Evolutionary conservation across 2,888 invertebrate species (phyloP), one percentile per base, ranked within the genome.

Genomic region (Temnothorax unifasciatus): DNA sequence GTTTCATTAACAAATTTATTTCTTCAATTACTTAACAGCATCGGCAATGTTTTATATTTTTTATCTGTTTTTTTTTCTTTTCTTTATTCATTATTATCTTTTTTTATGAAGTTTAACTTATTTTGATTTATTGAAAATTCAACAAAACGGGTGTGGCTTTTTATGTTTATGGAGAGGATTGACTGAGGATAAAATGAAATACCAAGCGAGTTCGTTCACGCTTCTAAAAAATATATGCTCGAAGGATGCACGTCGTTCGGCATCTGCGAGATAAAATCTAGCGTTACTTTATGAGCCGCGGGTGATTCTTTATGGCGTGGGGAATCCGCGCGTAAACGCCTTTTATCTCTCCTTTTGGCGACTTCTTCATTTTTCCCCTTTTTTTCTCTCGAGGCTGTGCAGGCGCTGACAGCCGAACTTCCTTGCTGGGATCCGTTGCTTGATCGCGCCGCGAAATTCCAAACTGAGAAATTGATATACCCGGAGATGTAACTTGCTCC

Each of bases 271-370:
- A 94, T 94, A 94, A 94, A 92, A 94, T 94, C 94, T 94, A 94
- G 91, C 93, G 94, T 94, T 93, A 93, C 93, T 94, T 94, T 94
- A 94, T 93, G 94, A 94, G 93, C 94, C 93, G 94, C 94, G 94
- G 94, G 93, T 92, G 92, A 94, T 93, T 94, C 93, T 94, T 94
- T 94, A 94, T 93, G 92, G 92, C 92, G 88, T 90, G 91, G 88
- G 86, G 89, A 88, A 86, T 88, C 89, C 85, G 86, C 85, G 83
- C 77, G 38, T 85, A 84, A 71, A 73, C 81, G 68, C 83, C 86
- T 84, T 84, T 75, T 83, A 71, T 85, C 74, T 64, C 82, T 54
- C 64, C 75, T 81, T 52, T 68, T 71, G 63, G 71, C 69, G 41
- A 73, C 75, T 81, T 71, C 71, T 74, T 82, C 61, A 71, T 84